Evolutionary conservation across 2,113 vertebrate genomes (phyloP).

Genomic region (Desmodus rotundus): DNA sequence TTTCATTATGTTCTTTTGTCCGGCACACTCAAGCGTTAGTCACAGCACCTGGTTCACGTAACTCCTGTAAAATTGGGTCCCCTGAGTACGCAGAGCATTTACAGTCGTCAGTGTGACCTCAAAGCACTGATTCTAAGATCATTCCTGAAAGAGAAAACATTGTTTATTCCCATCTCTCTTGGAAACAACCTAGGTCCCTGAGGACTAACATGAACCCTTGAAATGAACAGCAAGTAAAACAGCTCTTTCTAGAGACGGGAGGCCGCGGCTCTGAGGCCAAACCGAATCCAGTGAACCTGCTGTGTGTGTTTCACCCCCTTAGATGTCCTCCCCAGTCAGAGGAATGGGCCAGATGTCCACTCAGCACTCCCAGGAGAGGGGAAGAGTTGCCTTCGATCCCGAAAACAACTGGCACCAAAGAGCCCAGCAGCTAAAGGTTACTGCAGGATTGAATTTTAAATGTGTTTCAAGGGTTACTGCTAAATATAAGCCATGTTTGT

Average conservation of each 20-base stretch:
- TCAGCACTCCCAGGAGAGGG: conserved; percentile 44
- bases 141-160: not conserved
- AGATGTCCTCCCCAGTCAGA: conserved; percentile 61
- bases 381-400: conserved; percentile 55
- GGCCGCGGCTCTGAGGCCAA: not conserved
- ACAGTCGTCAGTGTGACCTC: not conserved
- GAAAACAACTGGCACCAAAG: conserved; percentile 79
- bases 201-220: not conserved
- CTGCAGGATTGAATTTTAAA: not conserved
- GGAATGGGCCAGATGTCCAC: conserved; percentile 8
- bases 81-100: not conserved
- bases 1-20: not conserved
- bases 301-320: conserved; percentile 38
- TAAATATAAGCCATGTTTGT: not conserved
- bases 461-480: not conserved
- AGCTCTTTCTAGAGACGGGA: not conserved
- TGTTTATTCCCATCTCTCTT: not conserved
- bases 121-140: not conserved
- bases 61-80: not conserved
- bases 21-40: not conserved
- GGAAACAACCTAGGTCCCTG: not conserved
- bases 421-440: conserved; percentile 82
- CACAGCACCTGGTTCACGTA: not conserved
- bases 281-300: conserved; percentile 1
- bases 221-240: not conserved